phyloP scores from a whole-genome alignment of 1,140 invertebrate genomes.

The Aphaenogaster ashmeadi region DNA sequence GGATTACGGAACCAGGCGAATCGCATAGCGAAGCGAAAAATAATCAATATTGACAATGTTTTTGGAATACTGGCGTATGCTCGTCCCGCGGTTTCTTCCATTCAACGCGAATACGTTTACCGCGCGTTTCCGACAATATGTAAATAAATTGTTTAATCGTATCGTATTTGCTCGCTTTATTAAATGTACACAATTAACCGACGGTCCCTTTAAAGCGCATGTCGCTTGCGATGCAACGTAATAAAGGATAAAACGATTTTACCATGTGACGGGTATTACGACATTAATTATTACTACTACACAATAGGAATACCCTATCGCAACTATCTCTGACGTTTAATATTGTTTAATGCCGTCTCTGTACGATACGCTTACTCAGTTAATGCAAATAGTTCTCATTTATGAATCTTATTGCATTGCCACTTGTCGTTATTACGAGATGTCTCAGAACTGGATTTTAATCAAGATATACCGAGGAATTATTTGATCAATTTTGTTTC shows the following conservation, averaged over 20 bases:
- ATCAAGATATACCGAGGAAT: background rate
- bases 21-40: conserved; percentile 16
- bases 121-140: conserved; percentile 21
- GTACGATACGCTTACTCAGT: conserved; percentile 1
- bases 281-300: conserved; percentile 51
- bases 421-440: conserved; percentile 10
- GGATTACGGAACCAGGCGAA: background rate
- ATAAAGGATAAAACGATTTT: conserved; percentile 54
- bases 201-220: conserved; percentile 43
- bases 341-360: conserved; percentile 39
- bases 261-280: conserved; percentile 24
- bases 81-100: conserved; percentile 29
- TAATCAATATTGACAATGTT: conserved; percentile 48
- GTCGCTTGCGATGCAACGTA: conserved; percentile 22
- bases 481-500: background rate
- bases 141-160: conserved; percentile 55
- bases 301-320: conserved; percentile 20
- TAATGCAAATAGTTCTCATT: conserved; percentile 43
- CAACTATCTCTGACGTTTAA: conserved; percentile 49
- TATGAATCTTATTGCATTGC: conserved; percentile 34
- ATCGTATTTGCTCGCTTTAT: conserved; percentile 47
- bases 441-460: background rate
- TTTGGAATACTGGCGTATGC: conserved; percentile 30
- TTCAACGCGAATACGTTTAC: conserved; percentile 39
- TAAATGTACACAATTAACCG: conserved; percentile 59